These are phyloP conservation scores for Heliconius ismenius DNA, from an alignment of 2,888 invertebrate genomes.

Conservation along the genomic window DNA sequence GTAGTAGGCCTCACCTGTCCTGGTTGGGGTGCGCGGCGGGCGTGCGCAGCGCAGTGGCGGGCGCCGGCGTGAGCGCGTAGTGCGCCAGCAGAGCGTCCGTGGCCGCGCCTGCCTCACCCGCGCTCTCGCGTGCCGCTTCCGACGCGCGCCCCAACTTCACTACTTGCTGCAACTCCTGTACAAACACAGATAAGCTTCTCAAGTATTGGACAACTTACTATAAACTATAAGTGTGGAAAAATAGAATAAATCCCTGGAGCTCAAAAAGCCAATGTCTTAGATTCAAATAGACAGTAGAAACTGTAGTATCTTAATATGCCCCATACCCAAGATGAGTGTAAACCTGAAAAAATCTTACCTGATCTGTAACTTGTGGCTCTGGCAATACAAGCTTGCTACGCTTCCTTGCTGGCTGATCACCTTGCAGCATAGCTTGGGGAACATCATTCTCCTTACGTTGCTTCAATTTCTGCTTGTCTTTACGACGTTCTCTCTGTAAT, in stretches of 20 bases:
- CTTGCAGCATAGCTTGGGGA: conserved; percentile 92
- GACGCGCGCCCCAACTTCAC: conserved; percentile 95
- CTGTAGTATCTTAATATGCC: too few relatives aligned
- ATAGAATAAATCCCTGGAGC: too few relatives aligned
- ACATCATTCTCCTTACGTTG: conserved; percentile 98
- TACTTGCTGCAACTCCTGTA: conserved; percentile 91
- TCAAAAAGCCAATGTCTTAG: too few relatives aligned
- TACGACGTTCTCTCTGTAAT: conserved; percentile 90
- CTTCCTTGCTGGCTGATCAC: conserved; percentile 94
- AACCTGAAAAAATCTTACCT: conserved; percentile 65
- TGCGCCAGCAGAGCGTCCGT: conserved; percentile 95
- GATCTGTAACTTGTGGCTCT: conserved; percentile 97
- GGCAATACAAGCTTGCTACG: conserved; percentile 97
- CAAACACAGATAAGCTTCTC: too few relatives aligned
- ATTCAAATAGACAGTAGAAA: too few relatives aligned
- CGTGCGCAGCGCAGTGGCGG: conserved; percentile 89
- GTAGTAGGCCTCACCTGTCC: conserved; percentile 39
- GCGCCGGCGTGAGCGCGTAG: conserved; percentile 89
- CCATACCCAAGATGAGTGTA: too few relatives aligned
- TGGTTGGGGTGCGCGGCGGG: conserved; percentile 93
- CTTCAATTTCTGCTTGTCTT: conserved; percentile 97
- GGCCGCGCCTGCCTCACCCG: conserved; percentile 85
- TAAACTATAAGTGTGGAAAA: too few relatives aligned
- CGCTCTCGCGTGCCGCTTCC: conserved; percentile 94
- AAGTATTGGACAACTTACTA: too few relatives aligned